phyloP scores from a whole-genome alignment of 2,113 vertebrate genomes.

The Excalfactoria chinensis region DNA sequence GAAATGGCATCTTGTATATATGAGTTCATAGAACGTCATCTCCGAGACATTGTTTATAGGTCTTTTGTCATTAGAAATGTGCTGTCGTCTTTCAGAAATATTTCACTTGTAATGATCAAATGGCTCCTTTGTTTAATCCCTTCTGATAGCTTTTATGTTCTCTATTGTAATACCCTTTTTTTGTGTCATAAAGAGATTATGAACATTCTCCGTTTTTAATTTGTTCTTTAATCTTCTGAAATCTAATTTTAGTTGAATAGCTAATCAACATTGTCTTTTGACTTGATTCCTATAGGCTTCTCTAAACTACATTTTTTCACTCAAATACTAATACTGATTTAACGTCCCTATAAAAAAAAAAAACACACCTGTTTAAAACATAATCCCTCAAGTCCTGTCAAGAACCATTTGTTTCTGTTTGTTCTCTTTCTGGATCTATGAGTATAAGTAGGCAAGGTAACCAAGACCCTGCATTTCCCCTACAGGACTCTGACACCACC shows the following conservation, averaged over 20 bases:
- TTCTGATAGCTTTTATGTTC: neutral
- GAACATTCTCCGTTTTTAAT: neutral
- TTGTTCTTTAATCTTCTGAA: neutral
- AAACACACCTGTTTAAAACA: neutral
- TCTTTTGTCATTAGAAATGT: neutral
- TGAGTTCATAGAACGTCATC: neutral
- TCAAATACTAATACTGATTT: neutral
- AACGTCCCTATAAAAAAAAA: neutral
- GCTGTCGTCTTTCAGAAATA: neutral
- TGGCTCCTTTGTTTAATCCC: neutral
- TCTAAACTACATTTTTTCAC: neutral
- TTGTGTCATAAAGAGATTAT: neutral
- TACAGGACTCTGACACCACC: conserved; percentile 94
- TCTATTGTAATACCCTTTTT: neutral
- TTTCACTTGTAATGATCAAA: neutral
- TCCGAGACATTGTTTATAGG: neutral
- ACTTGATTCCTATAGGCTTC: neutral
- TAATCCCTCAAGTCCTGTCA: neutral
- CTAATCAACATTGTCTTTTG: neutral
- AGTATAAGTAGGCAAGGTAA: conserved; percentile 54
- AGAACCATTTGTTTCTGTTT: neutral
- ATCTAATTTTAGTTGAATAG: neutral
- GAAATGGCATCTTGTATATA: neutral
- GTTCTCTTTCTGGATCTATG: neutral
- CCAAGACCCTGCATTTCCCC: conserved; percentile 70